Evolutionary conservation across 2,888 invertebrate species (phyloP), one percentile per base, ranked within the genome.

Genomic region (Drosophila formosana): DNA sequence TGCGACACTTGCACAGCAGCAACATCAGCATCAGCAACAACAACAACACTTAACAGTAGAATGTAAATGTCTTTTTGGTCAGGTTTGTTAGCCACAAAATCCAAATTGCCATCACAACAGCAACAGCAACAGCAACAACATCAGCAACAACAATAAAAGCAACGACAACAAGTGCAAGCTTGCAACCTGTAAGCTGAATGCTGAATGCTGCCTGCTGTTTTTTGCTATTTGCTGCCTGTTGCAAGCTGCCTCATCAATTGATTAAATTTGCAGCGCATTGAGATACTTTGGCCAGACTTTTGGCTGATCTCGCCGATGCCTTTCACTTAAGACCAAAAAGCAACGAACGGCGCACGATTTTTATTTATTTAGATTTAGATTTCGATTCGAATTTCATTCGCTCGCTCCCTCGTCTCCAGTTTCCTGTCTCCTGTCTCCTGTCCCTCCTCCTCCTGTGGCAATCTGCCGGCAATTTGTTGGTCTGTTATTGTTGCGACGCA

Each of bases 311-410:
- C 78, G 79, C 78, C 82, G 80, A 78, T 85, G 83, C 88, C 88
- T 88, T 88, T 88, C 88, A 88, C 88, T 89, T 82, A 80, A 72
- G 69, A 63, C 64, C 65, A 64, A 66, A 70, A 66, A 30, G 26
- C 72, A 67, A 79, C 68, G 65, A 67, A 79, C 68, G 65, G 79
- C 51, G 89, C 89, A 90, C 89, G 90, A 90, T 87, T 90, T 88
- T 83, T 85, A 88, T 85, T 85, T 85, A 88, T 85, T 85, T 86
- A 85, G 88, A 85, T 85, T 85, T 81, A 88, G 86, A 86, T 85
- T 85, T 85, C 73, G 85, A 85, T 82, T 85, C 77, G 66, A 57
- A 62, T 76, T 71, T 58, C 56, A 34, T 28, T 39, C 51, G 41
- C 23, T 30, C 39, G 34, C 41, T 8, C 46, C 18, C 4, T 8